Conservation (phyloP, 2,113 vertebrate species). For the Melanocharis versteri region DNA sequence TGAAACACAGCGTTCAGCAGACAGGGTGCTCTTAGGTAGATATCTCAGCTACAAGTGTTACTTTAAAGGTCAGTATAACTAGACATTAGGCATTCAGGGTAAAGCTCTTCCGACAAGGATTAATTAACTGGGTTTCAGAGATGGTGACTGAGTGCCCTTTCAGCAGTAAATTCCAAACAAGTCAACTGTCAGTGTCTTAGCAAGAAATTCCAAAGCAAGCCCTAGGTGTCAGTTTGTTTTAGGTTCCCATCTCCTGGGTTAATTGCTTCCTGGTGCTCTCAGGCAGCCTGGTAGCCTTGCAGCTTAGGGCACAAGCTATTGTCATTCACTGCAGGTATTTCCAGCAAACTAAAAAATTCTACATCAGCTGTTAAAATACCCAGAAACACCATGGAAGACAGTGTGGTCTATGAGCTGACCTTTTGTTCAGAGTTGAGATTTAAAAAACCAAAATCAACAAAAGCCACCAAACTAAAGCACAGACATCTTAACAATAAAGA, state of each 20-base stretch:
- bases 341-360: background rate
- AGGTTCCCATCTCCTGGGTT: background rate
- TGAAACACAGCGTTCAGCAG: background rate
- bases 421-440: background rate
- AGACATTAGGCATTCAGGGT: background rate
- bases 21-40: background rate
- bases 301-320: background rate
- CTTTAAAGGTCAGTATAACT: conserved; percentile 25
- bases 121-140: conserved; percentile 12
- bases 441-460: background rate
- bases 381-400: background rate
- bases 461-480: background rate
- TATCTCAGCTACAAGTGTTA: background rate
- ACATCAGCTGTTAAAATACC: background rate
- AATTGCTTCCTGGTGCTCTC: background rate
- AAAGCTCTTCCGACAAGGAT: background rate
- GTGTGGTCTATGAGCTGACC: background rate
- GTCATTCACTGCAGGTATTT: background rate
- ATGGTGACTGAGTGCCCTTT: background rate
- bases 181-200: background rate
- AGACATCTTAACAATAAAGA: background rate
- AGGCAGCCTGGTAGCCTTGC: background rate
- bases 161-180: background rate
- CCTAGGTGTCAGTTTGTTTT: background rate
- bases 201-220: background rate